Evolutionary conservation across 2,888 invertebrate species (phyloP), one percentile per base, ranked within the genome.

Genomic region (Ormyrus labotus): DNA sequence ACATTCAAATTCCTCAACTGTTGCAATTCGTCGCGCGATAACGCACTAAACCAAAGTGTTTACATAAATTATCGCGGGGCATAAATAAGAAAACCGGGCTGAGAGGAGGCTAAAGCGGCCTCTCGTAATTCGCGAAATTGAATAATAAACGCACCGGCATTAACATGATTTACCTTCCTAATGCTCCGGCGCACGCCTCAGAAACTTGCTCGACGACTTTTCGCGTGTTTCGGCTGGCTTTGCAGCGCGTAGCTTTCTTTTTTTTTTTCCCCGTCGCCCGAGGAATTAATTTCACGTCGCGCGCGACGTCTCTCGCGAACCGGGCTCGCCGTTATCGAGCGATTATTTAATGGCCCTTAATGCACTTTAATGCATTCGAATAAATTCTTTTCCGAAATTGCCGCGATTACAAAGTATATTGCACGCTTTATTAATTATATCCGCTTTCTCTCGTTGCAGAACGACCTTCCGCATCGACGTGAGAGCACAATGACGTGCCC

Each of bases 101-200:
- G 4, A 65, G 50, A 9, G 34, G 47, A 34, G 55, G n/a, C 69
- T 61, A 76, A 76, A 48, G 57, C 65, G 34, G 13, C 45, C 57
- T n/a, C 48, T 13, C 57, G n/a, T 80, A 76, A 80, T 72, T 72
- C 77, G 58, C 53, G 50, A 73, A 81, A 81, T 81, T 77, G 77
- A 81, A 81, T 81, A 81, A 81, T 77, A 81, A 81, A 81, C 81
- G 77, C 77, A 77, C 73, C 63, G 73, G 65, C 73, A 69, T 81
- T 81, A 77, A 81, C 73, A 77, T 73, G 77, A 81, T 81, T 81
- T 73, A 77, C 63, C 72, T 68, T 68, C 63, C 76, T 76, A 80
- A 80, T 68, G 80, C 64, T 5, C 4, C 19, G 48, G 64, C 48
- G 53, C 61, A 48, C 51, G 47, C 45, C 45, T 64, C 55, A 11